Base-by-base conservation (phyloP, 2,888 invertebrate species). In the Cenopis cana region DNA sequence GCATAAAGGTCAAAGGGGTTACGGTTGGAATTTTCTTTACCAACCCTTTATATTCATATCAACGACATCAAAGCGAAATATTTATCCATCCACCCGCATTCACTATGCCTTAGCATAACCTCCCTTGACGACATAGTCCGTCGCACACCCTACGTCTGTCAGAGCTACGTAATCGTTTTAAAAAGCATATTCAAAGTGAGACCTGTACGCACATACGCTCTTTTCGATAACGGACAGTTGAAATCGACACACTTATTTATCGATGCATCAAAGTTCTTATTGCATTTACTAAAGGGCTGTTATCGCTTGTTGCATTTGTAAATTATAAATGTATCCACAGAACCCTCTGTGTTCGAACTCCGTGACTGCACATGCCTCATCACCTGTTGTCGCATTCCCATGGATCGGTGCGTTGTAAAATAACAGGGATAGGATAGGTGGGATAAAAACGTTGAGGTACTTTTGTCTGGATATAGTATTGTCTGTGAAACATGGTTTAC, bases 371-470 rank as follows among this genome's bases (percentile, higher is more conserved):
- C 88, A 89, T 89, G 87, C 82, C 82, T 78, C 83, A 81, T 89
- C 91, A 93, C 92, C 93, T 93, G 93, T 84, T 85, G 82, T 82
- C 80, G 80, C 81, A 82, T 91, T 91, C 90, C 86, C 90, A 91
- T 87, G 87, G 79, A 82, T 80, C 76, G 76, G 76, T 76, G 75
- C 69, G 49, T 41, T 52, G 67, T 61, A 17, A 71, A 71, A 65
- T 66, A 55, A 18, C 52, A 36, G 57, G 57, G 59, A 60, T 14
- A n/a, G 14, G 20, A 38, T 54, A n/a, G 24, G 64, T 54, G 36
- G 64, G 52, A 52, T 38, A 64, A 54, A 55, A 64, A 64, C 6
- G 33, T 33, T 50, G 12, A 17, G 24, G 33, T 50, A 62, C 38
- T n/a, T 54, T 54, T 38, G 38, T 64, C 20, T 64, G 62, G 20